Conservation (phyloP, 2,113 vertebrate species). For the Campylorhamphus procurvoides region DNA sequence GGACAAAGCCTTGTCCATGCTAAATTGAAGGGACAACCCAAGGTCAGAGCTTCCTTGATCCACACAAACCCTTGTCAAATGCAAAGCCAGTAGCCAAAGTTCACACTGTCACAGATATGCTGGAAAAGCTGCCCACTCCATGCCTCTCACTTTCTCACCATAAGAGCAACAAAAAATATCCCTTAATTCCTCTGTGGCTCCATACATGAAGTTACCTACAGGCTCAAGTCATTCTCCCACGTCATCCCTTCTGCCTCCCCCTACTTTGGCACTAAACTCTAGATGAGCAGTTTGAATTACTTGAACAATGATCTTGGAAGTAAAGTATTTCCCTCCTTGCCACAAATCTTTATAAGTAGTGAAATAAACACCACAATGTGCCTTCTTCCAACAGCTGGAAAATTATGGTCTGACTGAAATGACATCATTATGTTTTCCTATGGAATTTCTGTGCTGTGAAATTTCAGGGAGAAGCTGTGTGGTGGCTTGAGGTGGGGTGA, state of each 20-base stretch:
- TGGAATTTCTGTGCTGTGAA: conserved; percentile 26
- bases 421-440: conserved; percentile 55
- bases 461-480: background rate
- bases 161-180: background rate
- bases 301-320: conserved; percentile 64
- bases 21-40: background rate
- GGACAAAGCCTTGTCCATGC: background rate
- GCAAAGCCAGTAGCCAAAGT: background rate
- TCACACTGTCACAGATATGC: background rate
- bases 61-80: fast-evolving
- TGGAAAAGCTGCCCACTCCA: background rate
- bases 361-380: conserved; percentile 59
- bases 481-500: background rate
- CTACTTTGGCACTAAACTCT: background rate
- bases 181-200: background rate
- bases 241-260: background rate
- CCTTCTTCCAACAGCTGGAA: conserved; percentile 66
- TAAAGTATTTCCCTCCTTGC: conserved; percentile 48
- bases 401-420: conserved; percentile 62
- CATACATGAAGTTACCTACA: background rate
- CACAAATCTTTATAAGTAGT: conserved; percentile 64
- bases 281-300: conserved; percentile 41
- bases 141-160: background rate
- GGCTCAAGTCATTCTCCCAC: fast-evolving
- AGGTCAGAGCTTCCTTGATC: background rate